A percentile compares a stretch with the other conserved stretches of the same genome.
Conservation (phyloP, 2,888 invertebrate genomes). For the Bruchidius siliquastri region DNA sequence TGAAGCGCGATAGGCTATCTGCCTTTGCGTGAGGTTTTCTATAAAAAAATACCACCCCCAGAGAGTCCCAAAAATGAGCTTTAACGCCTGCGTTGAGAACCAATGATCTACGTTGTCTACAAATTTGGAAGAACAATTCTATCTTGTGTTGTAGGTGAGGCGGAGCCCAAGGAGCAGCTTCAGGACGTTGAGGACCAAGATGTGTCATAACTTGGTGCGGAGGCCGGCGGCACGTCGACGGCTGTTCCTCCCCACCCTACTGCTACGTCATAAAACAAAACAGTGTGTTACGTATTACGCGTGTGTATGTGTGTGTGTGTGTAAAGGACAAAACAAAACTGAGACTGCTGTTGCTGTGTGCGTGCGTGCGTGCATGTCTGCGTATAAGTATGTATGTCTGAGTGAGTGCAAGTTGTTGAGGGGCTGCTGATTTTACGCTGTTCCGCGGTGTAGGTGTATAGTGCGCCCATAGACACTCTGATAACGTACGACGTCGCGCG, state of each 20-base stretch:
- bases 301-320: neutral
- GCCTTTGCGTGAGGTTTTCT: no score
- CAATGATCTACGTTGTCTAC: no score
- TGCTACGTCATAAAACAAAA: neutral
- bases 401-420: neutral
- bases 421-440: neutral
- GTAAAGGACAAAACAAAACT: neutral
- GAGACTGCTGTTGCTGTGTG: neutral
- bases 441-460: neutral
- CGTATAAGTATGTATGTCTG: neutral
- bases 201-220: constrained; percentile 72
- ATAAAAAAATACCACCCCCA: no score
- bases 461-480: neutral
- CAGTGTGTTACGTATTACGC: neutral
- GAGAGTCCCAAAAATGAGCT: no score
- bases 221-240: constrained; percentile 9
- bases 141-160: constrained; percentile 63
- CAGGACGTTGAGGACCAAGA: constrained; percentile 94
- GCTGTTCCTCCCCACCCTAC: constrained; percentile 4
- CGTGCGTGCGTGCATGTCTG: neutral
- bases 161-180: constrained; percentile 85
- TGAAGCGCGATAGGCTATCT: no score
- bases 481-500: neutral
- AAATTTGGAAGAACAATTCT: neutral
- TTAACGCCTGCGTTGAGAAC: no score